These are phyloP conservation scores for Meloe dianella DNA, from an alignment of 2,888 invertebrate genomes.

Conservation along the genomic window DNA sequence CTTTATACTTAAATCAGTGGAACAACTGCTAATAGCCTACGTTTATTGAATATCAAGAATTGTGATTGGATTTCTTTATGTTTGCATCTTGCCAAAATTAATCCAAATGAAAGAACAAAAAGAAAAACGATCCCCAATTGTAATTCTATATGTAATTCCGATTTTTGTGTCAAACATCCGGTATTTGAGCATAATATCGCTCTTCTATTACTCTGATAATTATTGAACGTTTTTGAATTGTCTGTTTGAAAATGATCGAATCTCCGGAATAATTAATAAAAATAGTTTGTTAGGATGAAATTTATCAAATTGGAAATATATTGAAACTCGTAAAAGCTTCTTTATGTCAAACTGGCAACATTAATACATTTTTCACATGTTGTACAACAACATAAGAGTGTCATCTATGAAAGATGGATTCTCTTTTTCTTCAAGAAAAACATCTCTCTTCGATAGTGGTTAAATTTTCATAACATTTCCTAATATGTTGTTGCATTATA, in stretches of 20 bases:
- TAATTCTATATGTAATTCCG: constrained; percentile 23
- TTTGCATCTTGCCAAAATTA: not conserved
- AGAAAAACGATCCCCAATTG: not conserved
- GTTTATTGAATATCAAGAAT: not conserved
- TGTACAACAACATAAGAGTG: not conserved
- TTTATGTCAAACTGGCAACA: constrained; percentile 14
- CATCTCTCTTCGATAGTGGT: constrained; percentile 29
- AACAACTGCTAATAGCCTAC: not conserved
- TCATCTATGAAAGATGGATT: not conserved
- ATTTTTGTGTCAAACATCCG: constrained; percentile 22
- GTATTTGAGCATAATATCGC: constrained; percentile 19
- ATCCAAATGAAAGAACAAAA: not conserved
- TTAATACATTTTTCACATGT: constrained; percentile 27
- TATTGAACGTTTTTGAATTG: constrained; percentile 28
- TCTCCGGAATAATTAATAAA: not conserved
- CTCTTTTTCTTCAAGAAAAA: constrained; percentile 9
- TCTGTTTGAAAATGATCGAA: not conserved
- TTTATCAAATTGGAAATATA: not conserved
- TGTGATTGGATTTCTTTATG: not conserved
- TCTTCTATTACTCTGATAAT: constrained; percentile 24
- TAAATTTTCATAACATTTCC: constrained; percentile 27
- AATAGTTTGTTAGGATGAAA: not conserved
- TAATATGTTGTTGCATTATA: not conserved
- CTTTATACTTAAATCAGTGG: not conserved
- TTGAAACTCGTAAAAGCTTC: constrained; percentile 15